Evolutionary conservation across 2,113 vertebrate species (phyloP).

Genomic region (Lathamus discolor): DNA sequence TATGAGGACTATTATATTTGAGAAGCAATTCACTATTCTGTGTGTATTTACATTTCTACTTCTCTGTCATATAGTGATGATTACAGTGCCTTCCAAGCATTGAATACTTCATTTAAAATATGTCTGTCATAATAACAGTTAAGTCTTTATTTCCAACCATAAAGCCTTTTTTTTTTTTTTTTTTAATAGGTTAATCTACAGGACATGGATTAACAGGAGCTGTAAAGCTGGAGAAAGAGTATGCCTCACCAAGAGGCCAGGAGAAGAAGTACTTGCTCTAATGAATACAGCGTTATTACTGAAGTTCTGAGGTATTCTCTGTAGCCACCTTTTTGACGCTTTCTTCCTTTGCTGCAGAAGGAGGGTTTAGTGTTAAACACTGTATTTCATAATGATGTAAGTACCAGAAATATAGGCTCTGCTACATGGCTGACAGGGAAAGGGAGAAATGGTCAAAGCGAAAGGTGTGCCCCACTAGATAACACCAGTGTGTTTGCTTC

Average conservation of each 20-base stretch:
- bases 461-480: rapidly evolving
- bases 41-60: not conserved
- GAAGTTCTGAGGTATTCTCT: not conserved
- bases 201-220: not conserved
- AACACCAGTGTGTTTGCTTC: not conserved
- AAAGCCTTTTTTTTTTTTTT: not conserved
- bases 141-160: not conserved
- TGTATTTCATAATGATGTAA: not conserved
- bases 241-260: not conserved
- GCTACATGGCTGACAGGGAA: not conserved
- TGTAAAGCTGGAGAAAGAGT: not conserved
- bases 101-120: not conserved
- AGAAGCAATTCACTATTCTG: not conserved
- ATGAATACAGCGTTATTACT: not conserved
- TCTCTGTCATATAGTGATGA: not conserved
- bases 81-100: not conserved
- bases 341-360: not conserved
- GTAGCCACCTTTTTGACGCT: not conserved
- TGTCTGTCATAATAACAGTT: not conserved
- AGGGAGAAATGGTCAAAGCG: not conserved
- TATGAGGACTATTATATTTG: not conserved
- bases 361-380: not conserved
- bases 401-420: not conserved
- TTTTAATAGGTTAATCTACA: not conserved
- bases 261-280: not conserved